A percentile compares a stretch with the other conserved stretches of the same genome.
These are phyloP conservation scores for Dioctria linearis DNA, from an alignment of 2,888 invertebrate species.

Conservation along the genomic window DNA sequence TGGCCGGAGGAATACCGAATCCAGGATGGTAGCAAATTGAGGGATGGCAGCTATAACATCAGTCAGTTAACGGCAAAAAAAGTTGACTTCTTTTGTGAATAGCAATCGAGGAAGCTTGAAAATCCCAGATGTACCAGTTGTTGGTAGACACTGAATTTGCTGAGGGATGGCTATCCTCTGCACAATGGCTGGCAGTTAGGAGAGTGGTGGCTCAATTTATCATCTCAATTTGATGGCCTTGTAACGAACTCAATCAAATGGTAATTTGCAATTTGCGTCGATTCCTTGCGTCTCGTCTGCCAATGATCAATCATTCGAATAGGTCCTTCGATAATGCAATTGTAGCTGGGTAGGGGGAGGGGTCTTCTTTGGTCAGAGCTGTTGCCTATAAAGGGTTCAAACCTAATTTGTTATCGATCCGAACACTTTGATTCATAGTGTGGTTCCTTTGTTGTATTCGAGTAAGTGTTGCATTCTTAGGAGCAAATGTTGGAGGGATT, in stretches of 20 bases:
- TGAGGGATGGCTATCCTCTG: constrained; percentile 55
- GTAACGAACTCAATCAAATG: constrained; percentile 63
- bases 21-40: constrained; percentile 12
- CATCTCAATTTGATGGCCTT: constrained; percentile 62
- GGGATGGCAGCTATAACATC: constrained; percentile 47
- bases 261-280: constrained; percentile 61
- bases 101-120: constrained; percentile 31
- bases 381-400: constrained; percentile 42
- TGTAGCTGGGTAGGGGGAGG: constrained; percentile 11
- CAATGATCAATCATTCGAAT: constrained; percentile 52
- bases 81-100: constrained; percentile 47
- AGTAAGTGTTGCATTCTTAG: too few species aligned
- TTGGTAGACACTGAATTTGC: constrained; percentile 57
- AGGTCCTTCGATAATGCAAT: constrained; percentile 24
- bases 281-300: constrained; percentile 2
- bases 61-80: constrained; percentile 50
- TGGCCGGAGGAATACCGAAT: not conserved
- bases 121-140: constrained; percentile 46
- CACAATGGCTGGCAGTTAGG: constrained; percentile 53
- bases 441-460: too few species aligned
- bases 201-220: constrained; percentile 61
- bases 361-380: constrained; percentile 5
- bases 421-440: too few species aligned
- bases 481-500: too few species aligned
- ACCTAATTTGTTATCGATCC: constrained; percentile 37